Evolutionary conservation across 2,797 vertebrate species (phyloP).

Genomic region (Sphenodon punctatus): DNA sequence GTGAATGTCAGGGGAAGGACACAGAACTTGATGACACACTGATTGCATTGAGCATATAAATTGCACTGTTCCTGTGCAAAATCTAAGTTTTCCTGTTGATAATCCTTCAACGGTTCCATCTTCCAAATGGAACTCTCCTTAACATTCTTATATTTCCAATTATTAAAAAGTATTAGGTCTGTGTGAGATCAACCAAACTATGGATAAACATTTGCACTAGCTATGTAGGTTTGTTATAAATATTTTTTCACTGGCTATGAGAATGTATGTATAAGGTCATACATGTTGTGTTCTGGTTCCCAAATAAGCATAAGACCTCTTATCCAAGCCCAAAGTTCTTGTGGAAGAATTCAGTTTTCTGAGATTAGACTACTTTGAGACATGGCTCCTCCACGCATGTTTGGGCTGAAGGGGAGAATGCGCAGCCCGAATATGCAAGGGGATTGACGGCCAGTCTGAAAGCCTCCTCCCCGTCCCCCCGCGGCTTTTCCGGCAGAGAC

Average conservation of each 20-base stretch:
- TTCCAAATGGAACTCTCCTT: neutral
- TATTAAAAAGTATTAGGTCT: neutral
- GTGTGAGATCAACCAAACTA: neutral
- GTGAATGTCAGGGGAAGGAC: neutral
- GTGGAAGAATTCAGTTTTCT: too few species aligned
- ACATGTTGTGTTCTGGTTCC: neutral
- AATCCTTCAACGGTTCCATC: neutral
- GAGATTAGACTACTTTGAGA: too few species aligned
- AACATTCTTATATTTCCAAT: neutral
- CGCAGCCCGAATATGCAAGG: too few species aligned
- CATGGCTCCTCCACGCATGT: too few species aligned
- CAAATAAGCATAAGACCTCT: neutral
- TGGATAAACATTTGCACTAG: neutral
- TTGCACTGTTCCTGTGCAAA: neutral
- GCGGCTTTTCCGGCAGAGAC: too few species aligned
- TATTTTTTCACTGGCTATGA: neutral
- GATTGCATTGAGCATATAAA: neutral
- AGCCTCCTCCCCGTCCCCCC: too few species aligned
- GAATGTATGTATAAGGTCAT: too few species aligned
- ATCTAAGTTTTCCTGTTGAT: fast-evolving
- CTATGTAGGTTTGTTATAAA: neutral
- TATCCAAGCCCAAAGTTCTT: too few species aligned
- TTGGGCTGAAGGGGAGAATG: too few species aligned
- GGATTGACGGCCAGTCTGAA: too few species aligned
- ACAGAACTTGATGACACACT: neutral